These are phyloP conservation scores for Sylvicola cinctus DNA, from an alignment of 2,888 invertebrate genomes.

Conservation along the genomic window DNA sequence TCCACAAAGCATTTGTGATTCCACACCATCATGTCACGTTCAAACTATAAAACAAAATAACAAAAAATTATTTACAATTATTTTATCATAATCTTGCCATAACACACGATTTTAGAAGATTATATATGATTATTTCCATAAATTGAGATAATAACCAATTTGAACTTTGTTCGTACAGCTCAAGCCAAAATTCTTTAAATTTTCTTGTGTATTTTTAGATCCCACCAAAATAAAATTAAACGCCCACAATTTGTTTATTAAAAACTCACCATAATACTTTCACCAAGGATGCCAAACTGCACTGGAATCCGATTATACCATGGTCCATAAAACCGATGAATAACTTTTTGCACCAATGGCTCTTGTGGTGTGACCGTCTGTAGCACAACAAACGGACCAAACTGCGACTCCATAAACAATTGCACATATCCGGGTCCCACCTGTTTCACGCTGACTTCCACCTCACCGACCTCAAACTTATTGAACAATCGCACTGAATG, in stretches of 20 bases:
- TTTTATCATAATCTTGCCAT: too few relatives aligned
- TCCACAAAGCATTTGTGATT: conserved; percentile 58
- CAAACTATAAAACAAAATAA: conserved; percentile 36
- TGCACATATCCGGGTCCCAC: conserved; percentile 65
- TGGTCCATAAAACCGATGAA: conserved; percentile 54
- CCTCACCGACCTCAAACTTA: conserved; percentile 30
- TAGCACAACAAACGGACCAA: conserved; percentile 40
- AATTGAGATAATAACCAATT: too few relatives aligned
- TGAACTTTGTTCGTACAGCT: too few relatives aligned
- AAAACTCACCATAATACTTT: conserved; percentile 50
- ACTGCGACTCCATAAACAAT: conserved; percentile 35
- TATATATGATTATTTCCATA: too few relatives aligned
- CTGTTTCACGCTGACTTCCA: conserved; percentile 45
- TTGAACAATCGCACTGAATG: conserved; percentile 43
- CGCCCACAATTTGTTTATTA: too few relatives aligned
- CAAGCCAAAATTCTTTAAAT: too few relatives aligned
- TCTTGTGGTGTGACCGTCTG: conserved; percentile 64
- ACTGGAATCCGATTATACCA: conserved; percentile 36
- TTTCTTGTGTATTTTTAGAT: too few relatives aligned
- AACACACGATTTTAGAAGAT: too few relatives aligned
- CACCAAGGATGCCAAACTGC: conserved; percentile 42
- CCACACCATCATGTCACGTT: conserved; percentile 72
- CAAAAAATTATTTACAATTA: neutral
- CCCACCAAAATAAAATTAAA: too few relatives aligned
- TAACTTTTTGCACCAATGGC: conserved; percentile 52